These are phyloP conservation scores for Achlya flavicornis DNA, from an alignment of 2,888 invertebrate species.

Conservation along the genomic window DNA sequence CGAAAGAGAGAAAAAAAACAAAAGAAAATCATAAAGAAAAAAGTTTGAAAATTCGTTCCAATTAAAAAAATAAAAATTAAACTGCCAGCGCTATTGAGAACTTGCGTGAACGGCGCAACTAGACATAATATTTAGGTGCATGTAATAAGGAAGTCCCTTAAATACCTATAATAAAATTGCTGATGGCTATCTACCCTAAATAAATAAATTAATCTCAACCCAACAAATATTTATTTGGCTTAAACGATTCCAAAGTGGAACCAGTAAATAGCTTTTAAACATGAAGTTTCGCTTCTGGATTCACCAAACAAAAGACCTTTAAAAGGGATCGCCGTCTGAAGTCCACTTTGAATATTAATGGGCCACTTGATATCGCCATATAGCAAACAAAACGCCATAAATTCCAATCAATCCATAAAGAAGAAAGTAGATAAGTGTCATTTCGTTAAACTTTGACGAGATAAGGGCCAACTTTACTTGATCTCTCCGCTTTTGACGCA, in stretches of 20 bases:
- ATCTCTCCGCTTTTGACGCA: constrained; percentile 54
- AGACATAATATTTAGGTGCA: not conserved
- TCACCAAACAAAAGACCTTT: constrained; percentile 6
- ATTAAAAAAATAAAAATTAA: too few species aligned
- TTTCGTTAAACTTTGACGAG: constrained; percentile 59
- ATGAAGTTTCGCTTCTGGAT: constrained; percentile 3
- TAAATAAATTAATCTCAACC: not conserved
- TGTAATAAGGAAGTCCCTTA: not conserved
- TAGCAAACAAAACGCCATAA: constrained; percentile 24
- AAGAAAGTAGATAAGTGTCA: constrained; percentile 68
- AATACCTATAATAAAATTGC: not conserved
- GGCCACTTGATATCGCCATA: constrained; percentile 11
- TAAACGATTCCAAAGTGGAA: not conserved
- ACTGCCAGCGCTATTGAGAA: too few species aligned
- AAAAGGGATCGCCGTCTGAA: constrained; percentile 10
- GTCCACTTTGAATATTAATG: constrained; percentile 8
- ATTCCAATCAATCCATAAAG: constrained; percentile 62
- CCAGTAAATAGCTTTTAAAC: not conserved
- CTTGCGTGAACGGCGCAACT: too few species aligned
- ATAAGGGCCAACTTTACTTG: constrained; percentile 61
- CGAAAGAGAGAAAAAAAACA: too few species aligned
- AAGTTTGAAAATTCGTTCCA: too few species aligned
- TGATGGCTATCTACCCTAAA: not conserved
- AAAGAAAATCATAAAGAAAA: too few species aligned
- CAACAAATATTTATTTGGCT: constrained; percentile 6